Conservation (phyloP, 2,113 vertebrate genomes). For the Zapus hudsonius region DNA sequence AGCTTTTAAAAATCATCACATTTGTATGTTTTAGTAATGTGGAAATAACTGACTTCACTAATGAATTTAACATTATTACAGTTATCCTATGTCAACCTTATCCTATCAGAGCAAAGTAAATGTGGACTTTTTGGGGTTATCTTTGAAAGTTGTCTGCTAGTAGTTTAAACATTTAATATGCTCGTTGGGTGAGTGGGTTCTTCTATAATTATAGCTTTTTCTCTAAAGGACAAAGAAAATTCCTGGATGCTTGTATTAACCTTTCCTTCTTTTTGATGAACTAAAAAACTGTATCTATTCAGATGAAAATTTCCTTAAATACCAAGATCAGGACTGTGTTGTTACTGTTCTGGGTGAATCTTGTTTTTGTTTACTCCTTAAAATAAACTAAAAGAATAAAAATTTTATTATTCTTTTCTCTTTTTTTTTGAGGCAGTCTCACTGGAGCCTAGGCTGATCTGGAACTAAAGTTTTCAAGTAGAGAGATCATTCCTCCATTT, state of each 20-base stretch:
- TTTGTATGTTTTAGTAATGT: constrained; percentile 17
- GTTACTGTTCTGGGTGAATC: constrained; percentile 35
- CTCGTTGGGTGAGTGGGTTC: constrained; percentile 61
- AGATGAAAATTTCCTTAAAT: constrained; percentile 43
- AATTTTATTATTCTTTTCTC: no score
- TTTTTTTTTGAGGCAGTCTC: no score
- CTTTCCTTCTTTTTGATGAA: neutral
- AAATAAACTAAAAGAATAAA: no score
- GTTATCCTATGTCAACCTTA: constrained; percentile 49
- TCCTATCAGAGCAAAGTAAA: constrained; percentile 66
- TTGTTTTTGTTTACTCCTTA: no score
- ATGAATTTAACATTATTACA: constrained; percentile 44
- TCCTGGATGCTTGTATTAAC: neutral
- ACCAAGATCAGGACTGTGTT: constrained; percentile 2
- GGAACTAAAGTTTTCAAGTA: neutral
- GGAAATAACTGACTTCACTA: constrained; percentile 70
- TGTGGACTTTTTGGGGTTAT: constrained; percentile 68
- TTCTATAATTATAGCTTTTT: constrained; percentile 27
- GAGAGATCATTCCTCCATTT: neutral
- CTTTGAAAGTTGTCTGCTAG: constrained; percentile 67
- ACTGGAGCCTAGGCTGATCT: constrained; percentile 24
- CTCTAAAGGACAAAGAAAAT: constrained; percentile 49
- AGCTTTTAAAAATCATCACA: constrained; percentile 19
- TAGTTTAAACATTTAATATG: constrained; percentile 28
- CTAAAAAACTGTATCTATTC: neutral